Evolutionary conservation across 2,113 vertebrate species (phyloP), one percentile per base, ranked within the genome.

Genomic region (Odocoileus hemionus): DNA sequence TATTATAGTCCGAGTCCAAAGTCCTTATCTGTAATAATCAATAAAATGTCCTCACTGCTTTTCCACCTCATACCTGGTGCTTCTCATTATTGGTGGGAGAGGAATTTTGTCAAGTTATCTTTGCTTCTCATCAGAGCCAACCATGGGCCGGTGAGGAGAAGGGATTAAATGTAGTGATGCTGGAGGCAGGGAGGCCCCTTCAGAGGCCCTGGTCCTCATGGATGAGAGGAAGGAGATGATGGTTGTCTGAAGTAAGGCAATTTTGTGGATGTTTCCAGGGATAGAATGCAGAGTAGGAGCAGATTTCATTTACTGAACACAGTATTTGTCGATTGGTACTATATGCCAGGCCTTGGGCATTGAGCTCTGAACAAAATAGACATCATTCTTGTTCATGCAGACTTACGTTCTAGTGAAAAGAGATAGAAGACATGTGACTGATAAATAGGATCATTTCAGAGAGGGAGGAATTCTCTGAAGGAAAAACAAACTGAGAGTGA

Each of bases 381-480:
- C 30, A 64, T 33, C 13, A 3, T 50, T 4, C 1, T 60, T 89
- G 10, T 1, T 61, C 10, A 0, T 4, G 12, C 55, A 84, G 61
- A 43, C 52, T 58, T 83, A n/a, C 1, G 23, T 83, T 78, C 67
- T 54, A 54, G 3, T 74, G 79, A 64, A 86, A 61, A 70, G 10
- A 79, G 30, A 70, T n/a, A 92, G 58, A 50, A 82, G 78, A 54
- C 21, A 55, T 76, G 74, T 85, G 30, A 85, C 23, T 52, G 17
- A 50, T 70, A 36, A 85, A 89, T 8, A 90, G 79, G 16, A 47
- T 84, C 33, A 39, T 80, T 85, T 96, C n/a, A 78, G 91, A 67
- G 80, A 94, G 21, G 6, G 45, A 86, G 21, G 76, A 50, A 12
- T 19, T 12, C 10, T n/a, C 30, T 50, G n/a, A 86, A 61, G 54